Percentiles rank a stretch among this genome's conserved stretches.
Evolutionary conservation across 2,113 vertebrate genomes (phyloP).

Genomic region (Cyprinodon variegatus): DNA sequence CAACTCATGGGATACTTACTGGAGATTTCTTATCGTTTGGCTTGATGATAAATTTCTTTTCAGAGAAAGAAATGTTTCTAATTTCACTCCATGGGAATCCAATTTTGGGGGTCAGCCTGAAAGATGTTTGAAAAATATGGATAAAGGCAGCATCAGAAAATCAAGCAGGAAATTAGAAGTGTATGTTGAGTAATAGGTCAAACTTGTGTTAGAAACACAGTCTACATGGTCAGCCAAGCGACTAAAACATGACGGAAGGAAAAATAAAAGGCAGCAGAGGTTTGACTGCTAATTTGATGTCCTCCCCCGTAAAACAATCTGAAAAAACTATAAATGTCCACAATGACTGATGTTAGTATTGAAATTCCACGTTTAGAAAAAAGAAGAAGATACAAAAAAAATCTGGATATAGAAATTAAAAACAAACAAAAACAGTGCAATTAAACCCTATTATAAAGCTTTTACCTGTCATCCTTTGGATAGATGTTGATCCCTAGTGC

Average conservation of each 20-base stretch:
- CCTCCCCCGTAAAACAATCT: slow-evolving; percentile 14
- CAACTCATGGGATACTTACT: slow-evolving; percentile 80
- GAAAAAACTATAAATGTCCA: not conserved
- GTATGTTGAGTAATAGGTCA: slow-evolving; percentile 35
- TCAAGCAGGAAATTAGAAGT: slow-evolving; percentile 21
- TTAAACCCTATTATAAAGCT: not conserved
- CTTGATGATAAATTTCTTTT: slow-evolving; percentile 98
- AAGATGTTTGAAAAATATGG: slow-evolving; percentile 12
- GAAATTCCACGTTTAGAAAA: not conserved
- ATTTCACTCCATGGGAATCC: slow-evolving; percentile 99
- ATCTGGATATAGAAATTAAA: not conserved
- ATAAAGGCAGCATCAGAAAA: too few species aligned
- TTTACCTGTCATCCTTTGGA: slow-evolving; percentile 91
- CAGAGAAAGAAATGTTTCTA: slow-evolving; percentile 94
- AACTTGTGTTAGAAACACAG: slow-evolving; percentile 48
- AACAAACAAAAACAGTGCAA: not conserved
- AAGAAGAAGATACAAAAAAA: not conserved
- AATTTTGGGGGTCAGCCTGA: slow-evolving; percentile 93
- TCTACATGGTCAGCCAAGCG: slow-evolving; percentile 17
- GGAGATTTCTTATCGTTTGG: slow-evolving; percentile 96
- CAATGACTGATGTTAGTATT: not conserved
- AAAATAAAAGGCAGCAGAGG: not conserved
- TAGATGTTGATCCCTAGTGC: slow-evolving; percentile 96
- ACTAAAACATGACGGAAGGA: slow-evolving; percentile 26
- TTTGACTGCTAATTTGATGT: slow-evolving; percentile 36